Evolutionary conservation across 2,888 invertebrate genomes (phyloP).

Genomic region (Prenolepis imparis): DNA sequence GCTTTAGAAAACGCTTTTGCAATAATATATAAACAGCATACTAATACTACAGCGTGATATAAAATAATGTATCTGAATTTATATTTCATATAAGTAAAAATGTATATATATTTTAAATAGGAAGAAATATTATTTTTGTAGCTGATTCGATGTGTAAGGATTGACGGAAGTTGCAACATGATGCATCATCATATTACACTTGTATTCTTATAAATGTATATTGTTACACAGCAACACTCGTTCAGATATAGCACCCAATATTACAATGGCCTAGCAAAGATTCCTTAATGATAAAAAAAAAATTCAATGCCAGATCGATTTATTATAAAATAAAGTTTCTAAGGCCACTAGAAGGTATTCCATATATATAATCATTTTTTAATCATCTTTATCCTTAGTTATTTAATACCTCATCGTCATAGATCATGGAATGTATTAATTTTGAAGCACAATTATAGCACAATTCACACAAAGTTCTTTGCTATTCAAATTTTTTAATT

Average conservation of each 20-base stretch:
- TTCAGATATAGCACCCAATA: conserved; percentile 60
- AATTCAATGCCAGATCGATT: conserved; percentile 45
- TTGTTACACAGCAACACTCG: conserved; percentile 14
- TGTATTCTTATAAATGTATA: conserved; percentile 32
- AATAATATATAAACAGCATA: conserved; percentile 13
- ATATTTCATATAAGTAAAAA: background rate
- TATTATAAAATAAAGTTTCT: conserved; percentile 72
- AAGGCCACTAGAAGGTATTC: conserved; percentile 78
- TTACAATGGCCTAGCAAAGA: conserved; percentile 33
- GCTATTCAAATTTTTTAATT: conserved; percentile 20
- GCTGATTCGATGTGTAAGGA: conserved; percentile 10
- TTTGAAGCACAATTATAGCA: conserved; percentile 41
- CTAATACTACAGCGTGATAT: conserved; percentile 10
- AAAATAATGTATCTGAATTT: conserved; percentile 24
- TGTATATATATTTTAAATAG: background rate
- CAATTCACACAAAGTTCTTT: conserved; percentile 21
- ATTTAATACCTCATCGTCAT: conserved; percentile 45
- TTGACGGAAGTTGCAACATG: conserved; percentile 6
- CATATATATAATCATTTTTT: conserved; percentile 52
- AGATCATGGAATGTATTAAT: conserved; percentile 46
- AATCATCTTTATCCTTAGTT: conserved; percentile 58
- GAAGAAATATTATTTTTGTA: background rate
- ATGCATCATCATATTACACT: conserved; percentile 4
- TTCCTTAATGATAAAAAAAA: conserved; percentile 32
- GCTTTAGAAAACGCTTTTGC: background rate